phyloP scores from a whole-genome alignment of 2,888 invertebrate species.

The Notocelia uddmanniana region DNA sequence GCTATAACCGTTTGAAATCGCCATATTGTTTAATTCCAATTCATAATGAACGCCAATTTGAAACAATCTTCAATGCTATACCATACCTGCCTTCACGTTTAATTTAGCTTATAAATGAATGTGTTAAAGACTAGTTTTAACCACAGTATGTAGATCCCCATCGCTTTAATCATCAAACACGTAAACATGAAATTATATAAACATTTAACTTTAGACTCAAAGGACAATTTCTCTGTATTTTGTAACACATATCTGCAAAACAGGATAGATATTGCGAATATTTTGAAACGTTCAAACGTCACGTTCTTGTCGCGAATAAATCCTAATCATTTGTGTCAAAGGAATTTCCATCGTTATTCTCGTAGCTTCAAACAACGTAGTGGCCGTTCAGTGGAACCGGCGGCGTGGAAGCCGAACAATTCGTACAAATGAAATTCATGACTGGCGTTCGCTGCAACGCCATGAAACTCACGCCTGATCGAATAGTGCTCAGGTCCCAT shows the following conservation, averaged over 20 bases:
- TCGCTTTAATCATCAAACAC: too few relatives aligned
- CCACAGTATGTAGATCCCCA: too few relatives aligned
- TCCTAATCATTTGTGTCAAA: conserved; percentile 15
- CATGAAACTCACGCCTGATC: conserved; percentile 5
- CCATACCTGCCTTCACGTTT: too few relatives aligned
- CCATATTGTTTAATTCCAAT: too few relatives aligned
- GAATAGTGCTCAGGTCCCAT: not conserved
- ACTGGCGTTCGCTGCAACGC: not conserved
- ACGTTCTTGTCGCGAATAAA: conserved; percentile 5
- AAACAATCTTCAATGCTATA: too few relatives aligned
- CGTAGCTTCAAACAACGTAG: conserved; percentile 3
- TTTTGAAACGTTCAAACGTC: not conserved
- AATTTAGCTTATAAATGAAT: too few relatives aligned
- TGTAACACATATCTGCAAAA: not conserved
- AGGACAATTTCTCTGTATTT: not conserved
- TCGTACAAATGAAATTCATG: conserved; percentile 14
- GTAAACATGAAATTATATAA: too few relatives aligned
- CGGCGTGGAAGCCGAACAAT: not conserved
- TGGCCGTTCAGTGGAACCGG: conserved; percentile 15
- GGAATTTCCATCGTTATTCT: conserved; percentile 22
- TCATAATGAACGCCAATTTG: too few relatives aligned
- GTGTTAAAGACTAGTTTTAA: too few relatives aligned
- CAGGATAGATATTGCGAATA: not conserved
- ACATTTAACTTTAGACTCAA: too few relatives aligned
- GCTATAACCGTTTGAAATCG: too few relatives aligned